A percentile compares a stretch with the other conserved stretches of the same genome.
Evolutionary conservation across 2,888 invertebrate genomes (phyloP).

Genomic region (Serrognathus titanus): DNA sequence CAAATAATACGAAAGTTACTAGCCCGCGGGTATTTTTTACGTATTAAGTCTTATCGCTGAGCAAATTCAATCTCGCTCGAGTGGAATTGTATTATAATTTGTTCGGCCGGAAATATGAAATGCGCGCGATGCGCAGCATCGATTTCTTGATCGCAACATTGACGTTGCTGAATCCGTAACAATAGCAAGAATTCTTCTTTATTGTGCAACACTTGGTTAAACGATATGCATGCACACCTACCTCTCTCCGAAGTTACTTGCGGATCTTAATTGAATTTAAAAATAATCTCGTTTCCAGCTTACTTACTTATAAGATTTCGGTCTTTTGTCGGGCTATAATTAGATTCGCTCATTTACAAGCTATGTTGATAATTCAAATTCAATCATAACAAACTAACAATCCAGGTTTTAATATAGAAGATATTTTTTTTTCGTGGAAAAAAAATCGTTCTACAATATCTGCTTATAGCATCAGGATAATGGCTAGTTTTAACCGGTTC

Average conservation of each 20-base stretch:
- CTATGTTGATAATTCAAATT: too few species aligned
- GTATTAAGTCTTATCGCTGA: constrained; percentile 1
- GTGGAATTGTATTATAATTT: not conserved
- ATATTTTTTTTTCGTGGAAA: too few species aligned
- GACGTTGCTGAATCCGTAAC: not conserved
- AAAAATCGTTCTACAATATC: too few species aligned
- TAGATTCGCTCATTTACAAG: constrained; percentile 5
- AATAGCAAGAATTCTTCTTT: too few species aligned
- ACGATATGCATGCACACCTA: too few species aligned
- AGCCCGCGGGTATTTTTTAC: not conserved
- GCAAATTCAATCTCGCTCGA: constrained; percentile 4
- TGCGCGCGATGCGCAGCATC: constrained; percentile 8
- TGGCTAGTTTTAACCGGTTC: too few species aligned
- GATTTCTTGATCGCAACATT: constrained; percentile 2
- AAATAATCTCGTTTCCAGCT: constrained; percentile 13
- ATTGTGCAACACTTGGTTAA: too few species aligned
- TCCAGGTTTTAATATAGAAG: too few species aligned
- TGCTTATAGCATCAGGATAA: too few species aligned
- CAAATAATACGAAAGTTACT: constrained; percentile 9
- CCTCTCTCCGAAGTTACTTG: not conserved
- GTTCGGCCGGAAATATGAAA: not conserved
- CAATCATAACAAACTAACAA: too few species aligned
- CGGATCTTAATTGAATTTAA: constrained; percentile 10
- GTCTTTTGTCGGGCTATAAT: constrained; percentile 10
- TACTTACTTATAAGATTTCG: constrained; percentile 9